Evolutionary conservation across 2,888 invertebrate species (phyloP).

Genomic region (Sesamia inferens): DNA sequence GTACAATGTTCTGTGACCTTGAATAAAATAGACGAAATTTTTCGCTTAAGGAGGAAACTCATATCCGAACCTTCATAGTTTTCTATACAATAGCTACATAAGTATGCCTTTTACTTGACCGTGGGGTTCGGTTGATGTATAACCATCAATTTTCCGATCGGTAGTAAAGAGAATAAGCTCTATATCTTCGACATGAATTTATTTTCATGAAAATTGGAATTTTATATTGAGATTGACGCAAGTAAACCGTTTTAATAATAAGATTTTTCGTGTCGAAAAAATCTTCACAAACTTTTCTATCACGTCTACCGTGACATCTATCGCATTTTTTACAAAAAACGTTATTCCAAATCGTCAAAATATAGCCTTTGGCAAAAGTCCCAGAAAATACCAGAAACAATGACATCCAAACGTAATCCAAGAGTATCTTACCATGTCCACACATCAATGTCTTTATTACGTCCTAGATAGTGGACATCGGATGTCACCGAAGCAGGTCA

Average conservation of each 20-base stretch:
- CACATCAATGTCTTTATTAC: constrained; percentile 37
- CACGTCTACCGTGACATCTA: too few species aligned
- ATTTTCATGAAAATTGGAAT: constrained; percentile 17
- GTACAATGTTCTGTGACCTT: constrained; percentile 34
- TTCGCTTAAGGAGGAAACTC: constrained; percentile 33
- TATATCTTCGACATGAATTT: constrained; percentile 39
- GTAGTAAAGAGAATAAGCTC: constrained; percentile 39
- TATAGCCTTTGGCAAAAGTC: background rate
- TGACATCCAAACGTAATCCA: background rate
- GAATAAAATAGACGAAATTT: constrained; percentile 45
- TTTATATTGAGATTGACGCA: background rate
- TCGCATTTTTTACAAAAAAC: background rate
- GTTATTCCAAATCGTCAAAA: background rate
- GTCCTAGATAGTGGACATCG: constrained; percentile 36
- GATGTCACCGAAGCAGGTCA: constrained; percentile 54
- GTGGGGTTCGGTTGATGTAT: constrained; percentile 19
- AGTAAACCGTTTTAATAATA: too few species aligned
- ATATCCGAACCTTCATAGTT: constrained; percentile 32
- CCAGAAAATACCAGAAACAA: background rate
- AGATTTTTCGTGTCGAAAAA: background rate
- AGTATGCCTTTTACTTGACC: constrained; percentile 44
- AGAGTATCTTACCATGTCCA: constrained; percentile 19
- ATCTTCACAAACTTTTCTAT: background rate
- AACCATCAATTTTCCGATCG: constrained; percentile 28
- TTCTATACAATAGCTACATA: constrained; percentile 26